These are phyloP conservation scores for Ascidia mentula DNA, from an alignment of 23 tunicate species.

Conservation along the genomic window DNA sequence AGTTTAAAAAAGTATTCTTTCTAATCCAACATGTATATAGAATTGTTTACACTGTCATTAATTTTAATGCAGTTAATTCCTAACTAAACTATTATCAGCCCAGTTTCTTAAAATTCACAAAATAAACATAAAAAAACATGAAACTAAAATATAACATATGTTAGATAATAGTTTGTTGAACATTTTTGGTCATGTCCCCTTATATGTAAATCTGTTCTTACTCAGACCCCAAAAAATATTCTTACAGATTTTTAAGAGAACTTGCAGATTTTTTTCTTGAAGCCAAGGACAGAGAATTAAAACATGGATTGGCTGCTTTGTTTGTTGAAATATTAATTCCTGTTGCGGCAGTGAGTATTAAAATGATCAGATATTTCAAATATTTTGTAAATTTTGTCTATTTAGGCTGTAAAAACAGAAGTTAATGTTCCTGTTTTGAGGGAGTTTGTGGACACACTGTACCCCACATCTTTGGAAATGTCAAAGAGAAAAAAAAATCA, in stretches of 20 bases:
- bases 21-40: too few relatives aligned
- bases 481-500: constrained; percentile 84
- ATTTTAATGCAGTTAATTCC: too few relatives aligned
- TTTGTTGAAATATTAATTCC: constrained; percentile 89
- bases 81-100: too few relatives aligned
- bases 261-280: constrained; percentile 83
- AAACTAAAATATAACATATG: too few relatives aligned
- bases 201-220: background rate
- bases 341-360: constrained; percentile 77
- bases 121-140: too few relatives aligned
- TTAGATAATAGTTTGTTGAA: too few relatives aligned
- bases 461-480: constrained; percentile 88
- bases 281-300: constrained; percentile 75
- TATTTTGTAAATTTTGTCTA: too few relatives aligned
- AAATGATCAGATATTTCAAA: too few relatives aligned
- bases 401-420: constrained; percentile 99
- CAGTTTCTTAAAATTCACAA: too few relatives aligned
- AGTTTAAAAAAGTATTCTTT: too few relatives aligned
- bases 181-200: too few relatives aligned
- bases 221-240: background rate
- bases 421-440: constrained; percentile 98
- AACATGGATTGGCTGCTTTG: constrained; percentile 79
- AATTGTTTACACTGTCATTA: too few relatives aligned
- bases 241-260: constrained; percentile 74
- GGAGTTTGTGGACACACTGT: constrained; percentile 95